Evolutionary conservation across 2,888 invertebrate species (phyloP).

Genomic region (Minunthozetes semirufus): DNA sequence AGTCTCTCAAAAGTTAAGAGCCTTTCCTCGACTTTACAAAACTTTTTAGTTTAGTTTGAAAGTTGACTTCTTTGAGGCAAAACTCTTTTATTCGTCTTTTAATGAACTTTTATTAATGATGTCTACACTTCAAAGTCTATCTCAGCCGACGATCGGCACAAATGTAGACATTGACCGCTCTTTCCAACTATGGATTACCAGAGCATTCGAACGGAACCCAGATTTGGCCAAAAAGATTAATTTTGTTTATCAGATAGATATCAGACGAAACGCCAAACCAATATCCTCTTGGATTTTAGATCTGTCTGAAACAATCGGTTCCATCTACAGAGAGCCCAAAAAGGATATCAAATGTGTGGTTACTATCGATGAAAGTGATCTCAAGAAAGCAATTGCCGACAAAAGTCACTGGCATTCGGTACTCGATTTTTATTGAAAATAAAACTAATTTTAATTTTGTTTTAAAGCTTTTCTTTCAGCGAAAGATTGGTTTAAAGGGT

Average conservation of each 20-base stretch:
- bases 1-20: background rate
- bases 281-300: background rate
- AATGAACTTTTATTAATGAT: background rate
- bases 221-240: conserved; percentile 14
- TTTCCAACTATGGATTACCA: background rate
- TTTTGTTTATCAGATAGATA: conserved; percentile 5
- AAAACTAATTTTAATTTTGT: background rate
- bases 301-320: background rate
- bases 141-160: background rate
- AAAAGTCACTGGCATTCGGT: background rate
- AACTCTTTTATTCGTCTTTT: background rate
- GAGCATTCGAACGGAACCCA: background rate
- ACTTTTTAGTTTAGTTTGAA: background rate
- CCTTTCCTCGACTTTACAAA: background rate
- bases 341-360: background rate
- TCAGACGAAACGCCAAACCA: background rate
- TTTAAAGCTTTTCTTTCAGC: background rate
- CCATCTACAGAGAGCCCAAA: background rate
- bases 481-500: background rate
- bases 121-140: background rate
- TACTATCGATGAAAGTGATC: background rate
- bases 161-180: background rate
- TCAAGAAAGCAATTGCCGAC: background rate
- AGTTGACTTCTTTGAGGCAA: background rate
- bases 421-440: background rate